Base-by-base conservation (phyloP, 2,888 invertebrate genomes). In the Microctonus hyperodae region DNA sequence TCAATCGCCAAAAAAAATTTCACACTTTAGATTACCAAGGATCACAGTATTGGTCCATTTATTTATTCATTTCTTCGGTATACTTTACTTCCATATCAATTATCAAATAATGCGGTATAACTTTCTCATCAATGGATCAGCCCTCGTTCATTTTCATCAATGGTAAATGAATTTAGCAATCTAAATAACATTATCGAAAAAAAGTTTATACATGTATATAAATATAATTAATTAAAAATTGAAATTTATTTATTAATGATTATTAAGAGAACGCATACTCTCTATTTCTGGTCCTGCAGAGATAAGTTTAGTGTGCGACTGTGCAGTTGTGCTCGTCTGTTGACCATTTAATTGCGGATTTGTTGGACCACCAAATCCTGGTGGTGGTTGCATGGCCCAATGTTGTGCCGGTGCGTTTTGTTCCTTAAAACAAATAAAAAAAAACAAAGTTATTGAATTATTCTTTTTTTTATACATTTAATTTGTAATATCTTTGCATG, bases 321-420 rank as follows among this genome's bases (percentile, higher is more conserved):
- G 83, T 79, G 81, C 78, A 76, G 81, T 76, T 80, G 82, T 79
- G 76, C 76, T 81, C 61, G 79, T 74, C 70, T 79, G 81, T 74
- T 82, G 81, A 74, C 79, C 79, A 71, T 78, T 81, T 57, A 83
- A 69, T 73, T 81, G 79, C 69, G 79, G 78, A 25, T 76, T 75
- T 59, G 81, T 76, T 61, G 83, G 78, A 37, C 80, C 81, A 67
- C 80, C 81, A 66, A 83, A 83, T 37, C 83, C 83, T 23, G 83
- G 83, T 50, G 83, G 83, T 69, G 83, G 83, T 73, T 82, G 83
- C 82, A 83, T 83, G 55, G 83, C 83, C 83, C 83, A 83, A 70
- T 83, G 83, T 65, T 83, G 83, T 75, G 79, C 75, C 57, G 81
- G 75, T 72, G 79, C 76, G 62, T 73, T 80, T 70, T 81, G 82